Percentiles rank a stretch among this genome's conserved stretches.
Evolutionary conservation across 2,113 vertebrate species (phyloP).

Genomic region (Gallinago undulata): DNA sequence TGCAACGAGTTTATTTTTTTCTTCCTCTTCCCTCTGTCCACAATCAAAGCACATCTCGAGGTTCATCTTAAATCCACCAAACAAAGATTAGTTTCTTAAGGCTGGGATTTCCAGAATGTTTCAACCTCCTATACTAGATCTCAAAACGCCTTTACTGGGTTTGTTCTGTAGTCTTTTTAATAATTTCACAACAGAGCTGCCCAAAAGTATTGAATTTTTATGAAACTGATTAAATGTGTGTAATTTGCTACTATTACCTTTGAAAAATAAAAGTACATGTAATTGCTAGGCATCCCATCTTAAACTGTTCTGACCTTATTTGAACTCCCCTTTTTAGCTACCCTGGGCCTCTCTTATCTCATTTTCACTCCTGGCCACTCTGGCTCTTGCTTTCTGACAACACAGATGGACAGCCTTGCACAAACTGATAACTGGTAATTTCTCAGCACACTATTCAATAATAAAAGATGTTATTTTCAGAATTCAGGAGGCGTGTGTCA

Average conservation of each 20-base stretch:
- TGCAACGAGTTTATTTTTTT: conserved; percentile 21
- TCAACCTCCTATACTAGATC: neutral
- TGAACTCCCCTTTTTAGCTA: conserved; percentile 63
- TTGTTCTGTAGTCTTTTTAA: neutral
- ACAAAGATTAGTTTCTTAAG: neutral
- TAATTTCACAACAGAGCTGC: neutral
- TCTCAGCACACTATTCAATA: conserved; percentile 38
- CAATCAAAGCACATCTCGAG: neutral
- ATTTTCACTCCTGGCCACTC: conserved; percentile 56
- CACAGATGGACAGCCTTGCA: conserved; percentile 66
- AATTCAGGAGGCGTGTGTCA: neutral
- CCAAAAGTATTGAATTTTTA: neutral
- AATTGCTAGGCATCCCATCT: conserved; percentile 8
- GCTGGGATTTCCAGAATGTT: neutral
- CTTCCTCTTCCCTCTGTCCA: neutral
- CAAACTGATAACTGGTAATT: conserved; percentile 67
- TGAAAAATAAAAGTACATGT: neutral
- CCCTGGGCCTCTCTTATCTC: conserved; percentile 69
- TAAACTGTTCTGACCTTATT: conserved; percentile 57
- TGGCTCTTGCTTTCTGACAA: conserved; percentile 68
- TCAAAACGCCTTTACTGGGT: neutral
- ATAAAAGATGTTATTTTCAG: conserved; percentile 52
- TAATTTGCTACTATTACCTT: neutral
- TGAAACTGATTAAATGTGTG: neutral
- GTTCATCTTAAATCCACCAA: neutral